Percentiles rank a stretch among this genome's conserved stretches.
These are phyloP conservation scores for Leucosticte australis DNA, from an alignment of 2,113 vertebrate genomes.

Conservation along the genomic window DNA sequence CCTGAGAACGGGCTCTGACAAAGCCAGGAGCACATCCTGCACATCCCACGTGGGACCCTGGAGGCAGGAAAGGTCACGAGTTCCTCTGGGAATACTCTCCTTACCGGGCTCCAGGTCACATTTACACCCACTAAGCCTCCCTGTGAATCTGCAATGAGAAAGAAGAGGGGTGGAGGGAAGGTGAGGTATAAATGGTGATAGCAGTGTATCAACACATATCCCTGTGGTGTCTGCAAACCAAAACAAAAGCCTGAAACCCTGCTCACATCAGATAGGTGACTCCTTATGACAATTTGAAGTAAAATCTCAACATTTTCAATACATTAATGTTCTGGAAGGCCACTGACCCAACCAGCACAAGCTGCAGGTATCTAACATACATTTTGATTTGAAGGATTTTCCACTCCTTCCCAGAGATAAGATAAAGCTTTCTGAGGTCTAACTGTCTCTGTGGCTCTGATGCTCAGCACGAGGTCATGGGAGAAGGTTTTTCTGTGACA, in stretches of 20 bases:
- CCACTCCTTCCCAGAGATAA: background rate
- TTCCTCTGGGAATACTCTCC: background rate
- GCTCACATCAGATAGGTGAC: background rate
- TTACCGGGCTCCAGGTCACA: background rate
- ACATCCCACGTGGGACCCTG: background rate
- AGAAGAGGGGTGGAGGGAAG: background rate
- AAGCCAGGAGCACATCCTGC: background rate
- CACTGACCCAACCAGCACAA: background rate
- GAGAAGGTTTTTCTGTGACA: background rate
- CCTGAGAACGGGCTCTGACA: background rate
- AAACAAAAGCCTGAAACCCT: background rate
- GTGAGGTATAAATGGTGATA: background rate
- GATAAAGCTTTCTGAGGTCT: background rate
- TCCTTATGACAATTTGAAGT: background rate
- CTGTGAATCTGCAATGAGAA: background rate
- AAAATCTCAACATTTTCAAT: background rate
- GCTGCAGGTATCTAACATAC: background rate
- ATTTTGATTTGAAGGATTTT: background rate
- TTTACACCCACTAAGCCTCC: background rate
- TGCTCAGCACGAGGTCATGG: background rate
- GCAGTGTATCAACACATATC: accelerated
- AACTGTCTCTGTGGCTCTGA: background rate
- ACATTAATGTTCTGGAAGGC: background rate
- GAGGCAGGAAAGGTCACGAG: background rate
- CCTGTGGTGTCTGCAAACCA: background rate